Evolutionary conservation across 2,113 vertebrate genomes (phyloP), one percentile per base, ranked within the genome.

Genomic region (Colinus virginianus): DNA sequence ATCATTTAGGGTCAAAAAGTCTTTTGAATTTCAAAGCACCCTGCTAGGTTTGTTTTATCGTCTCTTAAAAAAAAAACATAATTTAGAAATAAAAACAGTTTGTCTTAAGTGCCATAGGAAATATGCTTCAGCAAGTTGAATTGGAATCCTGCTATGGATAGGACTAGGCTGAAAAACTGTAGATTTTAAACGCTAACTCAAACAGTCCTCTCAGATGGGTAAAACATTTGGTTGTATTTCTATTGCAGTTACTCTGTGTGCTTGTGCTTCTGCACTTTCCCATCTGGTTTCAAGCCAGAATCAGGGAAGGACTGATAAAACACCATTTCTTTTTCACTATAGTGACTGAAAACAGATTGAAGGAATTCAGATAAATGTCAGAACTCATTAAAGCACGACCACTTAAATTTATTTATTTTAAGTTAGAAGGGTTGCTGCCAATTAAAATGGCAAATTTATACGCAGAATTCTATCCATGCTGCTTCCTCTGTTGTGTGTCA

Each of bases 181-280:
- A 76, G 87, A 70, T 88, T 93, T 93, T 87, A 92, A 94, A 72
- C 13, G 19, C 21, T 72, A 76, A 59, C 58, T 94, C 74, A 90
- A 82, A 90, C 88, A 81, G 25, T 90, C 48, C 69, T 92, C 70
- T 94, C 66, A 72, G 78, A 93, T 88, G 80, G 69, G 80, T 80
- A 96, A 96, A 96, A 96, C 96, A 96, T 96, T 96, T 96, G 95
- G 88, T 96, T 94, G 38, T 94, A 94, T 94, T 96, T 96, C 95
- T 94, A 87, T 94, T 92, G 80, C 86, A 93, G 80, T 96, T 95
- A 77, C 78, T 75, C 56, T 90, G 63, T 95, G 87, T 76, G 32
- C 90, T 48, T 82, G 34, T n/a, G 90, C 80, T 96, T 93, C 95
- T 96, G 90, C 90, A 93, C 78, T 76, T 94, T 90, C 78, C 96